These are phyloP conservation scores for Cydia fagiglandana DNA, from an alignment of 1,140 invertebrate species.

Conservation along the genomic window DNA sequence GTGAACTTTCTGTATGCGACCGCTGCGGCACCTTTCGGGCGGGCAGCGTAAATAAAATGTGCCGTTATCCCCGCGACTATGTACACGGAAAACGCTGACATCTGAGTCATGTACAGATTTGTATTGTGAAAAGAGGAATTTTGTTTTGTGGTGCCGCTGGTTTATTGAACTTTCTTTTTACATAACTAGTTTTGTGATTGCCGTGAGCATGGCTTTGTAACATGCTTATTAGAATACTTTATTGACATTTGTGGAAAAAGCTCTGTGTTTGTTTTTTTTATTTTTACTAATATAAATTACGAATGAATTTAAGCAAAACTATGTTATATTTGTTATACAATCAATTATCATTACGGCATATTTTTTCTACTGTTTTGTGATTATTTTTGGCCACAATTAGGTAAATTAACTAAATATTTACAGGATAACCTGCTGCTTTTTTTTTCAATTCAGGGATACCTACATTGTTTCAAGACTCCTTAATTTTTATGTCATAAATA, in stretches of 20 bases:
- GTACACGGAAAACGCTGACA: slow-evolving; percentile 27
- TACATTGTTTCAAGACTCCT: no score
- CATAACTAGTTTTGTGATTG: slow-evolving; percentile 14
- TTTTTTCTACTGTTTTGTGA: no score
- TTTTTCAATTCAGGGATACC: no score
- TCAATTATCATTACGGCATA: no score
- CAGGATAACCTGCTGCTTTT: no score
- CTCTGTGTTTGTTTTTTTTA: not conserved
- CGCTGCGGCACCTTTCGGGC: slow-evolving; percentile 16
- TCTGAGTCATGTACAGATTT: slow-evolving; percentile 28
- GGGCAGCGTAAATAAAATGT: slow-evolving; percentile 28
- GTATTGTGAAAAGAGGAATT: slow-evolving; percentile 23
- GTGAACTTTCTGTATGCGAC: not conserved
- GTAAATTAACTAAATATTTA: no score
- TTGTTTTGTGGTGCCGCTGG: slow-evolving; percentile 4
- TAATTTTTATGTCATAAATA: no score
- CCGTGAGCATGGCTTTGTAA: not conserved
- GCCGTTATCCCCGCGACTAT: slow-evolving; percentile 19
- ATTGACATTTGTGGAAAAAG: not conserved
- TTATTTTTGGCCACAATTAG: no score
- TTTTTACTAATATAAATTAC: not conserved
- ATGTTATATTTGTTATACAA: no score
- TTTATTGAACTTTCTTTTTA: slow-evolving; percentile 25
- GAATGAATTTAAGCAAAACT: no score
- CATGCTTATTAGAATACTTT: not conserved